Evolutionary conservation across 2,113 vertebrate genomes (phyloP).

Genomic region (Micronycteris hirsuta): DNA sequence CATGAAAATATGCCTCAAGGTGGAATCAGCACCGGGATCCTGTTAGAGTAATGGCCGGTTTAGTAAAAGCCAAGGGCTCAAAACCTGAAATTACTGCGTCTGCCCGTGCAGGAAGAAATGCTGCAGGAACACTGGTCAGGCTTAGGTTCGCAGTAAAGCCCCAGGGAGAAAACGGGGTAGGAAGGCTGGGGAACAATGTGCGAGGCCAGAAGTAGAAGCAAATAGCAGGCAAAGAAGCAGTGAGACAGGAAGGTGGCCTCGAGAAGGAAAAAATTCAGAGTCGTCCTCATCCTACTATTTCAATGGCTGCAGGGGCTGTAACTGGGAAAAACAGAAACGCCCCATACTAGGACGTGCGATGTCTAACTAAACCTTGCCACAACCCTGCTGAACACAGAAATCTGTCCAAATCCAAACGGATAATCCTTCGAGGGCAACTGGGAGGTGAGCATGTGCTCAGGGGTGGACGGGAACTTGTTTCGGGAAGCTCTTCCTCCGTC

Average conservation of each 20-base stretch:
- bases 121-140: not conserved
- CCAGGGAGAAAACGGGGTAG: not conserved
- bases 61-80: not conserved
- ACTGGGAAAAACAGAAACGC: not conserved
- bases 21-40: not conserved
- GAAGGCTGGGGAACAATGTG: not conserved
- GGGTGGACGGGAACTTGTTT: not conserved
- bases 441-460: not conserved
- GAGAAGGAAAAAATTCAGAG: not conserved
- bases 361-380: not conserved
- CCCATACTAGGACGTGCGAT: fast-evolving
- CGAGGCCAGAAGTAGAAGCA: not conserved
- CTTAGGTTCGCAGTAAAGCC: not conserved
- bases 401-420: not conserved
- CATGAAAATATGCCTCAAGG: not conserved
- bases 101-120: not conserved
- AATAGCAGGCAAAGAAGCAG: not conserved
- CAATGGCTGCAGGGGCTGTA: not conserved
- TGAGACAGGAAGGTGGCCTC: not conserved
- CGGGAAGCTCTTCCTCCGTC: not conserved
- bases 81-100: not conserved
- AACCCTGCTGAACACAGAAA: not conserved
- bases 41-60: not conserved
- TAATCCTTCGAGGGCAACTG: not conserved
- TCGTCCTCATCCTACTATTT: not conserved